Evolutionary conservation across 2,797 vertebrate genomes (phyloP).

Genomic region (Delichon dasypus): DNA sequence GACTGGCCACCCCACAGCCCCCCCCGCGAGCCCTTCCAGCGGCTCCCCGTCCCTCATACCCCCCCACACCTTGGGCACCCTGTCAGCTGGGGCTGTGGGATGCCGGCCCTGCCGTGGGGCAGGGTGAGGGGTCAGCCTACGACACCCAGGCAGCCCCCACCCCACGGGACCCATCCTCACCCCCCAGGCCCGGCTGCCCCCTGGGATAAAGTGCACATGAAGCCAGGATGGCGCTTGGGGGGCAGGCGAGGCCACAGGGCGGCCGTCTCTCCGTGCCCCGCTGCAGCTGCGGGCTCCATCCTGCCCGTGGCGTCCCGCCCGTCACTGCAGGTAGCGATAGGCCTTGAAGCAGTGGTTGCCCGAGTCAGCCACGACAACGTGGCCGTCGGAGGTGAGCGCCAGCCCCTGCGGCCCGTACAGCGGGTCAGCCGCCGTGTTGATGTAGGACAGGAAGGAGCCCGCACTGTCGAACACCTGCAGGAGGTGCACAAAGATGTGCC

Average conservation of each 20-base stretch:
- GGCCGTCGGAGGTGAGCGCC: conserved; percentile 93
- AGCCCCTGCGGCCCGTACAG: conserved; percentile 94
- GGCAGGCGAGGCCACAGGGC: not conserved
- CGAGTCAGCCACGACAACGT: conserved; percentile 94
- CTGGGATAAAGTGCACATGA: conserved; percentile 36
- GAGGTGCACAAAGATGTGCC: not conserved
- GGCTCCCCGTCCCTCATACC: not conserved
- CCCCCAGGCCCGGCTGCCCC: not conserved
- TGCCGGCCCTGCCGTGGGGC: not conserved
- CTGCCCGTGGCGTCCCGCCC: not conserved
- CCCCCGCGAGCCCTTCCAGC: not conserved
- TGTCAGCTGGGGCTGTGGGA: not conserved
- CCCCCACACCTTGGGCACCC: not conserved
- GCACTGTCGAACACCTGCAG: conserved; percentile 92
- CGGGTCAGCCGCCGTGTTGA: conserved; percentile 94
- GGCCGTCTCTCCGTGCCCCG: not conserved
- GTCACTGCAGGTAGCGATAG: conserved; percentile 91
- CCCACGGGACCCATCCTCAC: not conserved
- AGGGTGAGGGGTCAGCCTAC: not conserved
- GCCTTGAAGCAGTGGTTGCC: conserved; percentile 99
- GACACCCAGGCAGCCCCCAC: not conserved
- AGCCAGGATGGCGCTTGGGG: not conserved
- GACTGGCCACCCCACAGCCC: not conserved
- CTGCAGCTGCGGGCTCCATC: not conserved
- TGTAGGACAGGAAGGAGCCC: conserved; percentile 96